Evolutionary conservation across 2,797 vertebrate genomes (phyloP).

Genomic region (Euphonia xanthogaster): DNA sequence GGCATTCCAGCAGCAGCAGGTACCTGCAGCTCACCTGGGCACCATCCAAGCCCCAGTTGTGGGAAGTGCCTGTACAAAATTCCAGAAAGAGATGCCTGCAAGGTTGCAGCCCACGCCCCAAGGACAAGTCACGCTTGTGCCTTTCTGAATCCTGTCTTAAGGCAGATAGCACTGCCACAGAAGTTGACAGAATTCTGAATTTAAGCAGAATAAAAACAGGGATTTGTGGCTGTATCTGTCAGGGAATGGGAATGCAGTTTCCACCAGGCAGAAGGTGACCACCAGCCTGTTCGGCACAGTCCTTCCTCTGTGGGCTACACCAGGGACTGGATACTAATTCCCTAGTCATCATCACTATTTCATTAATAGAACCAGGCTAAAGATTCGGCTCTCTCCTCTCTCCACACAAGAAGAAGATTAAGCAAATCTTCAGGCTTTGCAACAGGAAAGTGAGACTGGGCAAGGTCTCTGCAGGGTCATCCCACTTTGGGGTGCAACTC

Average conservation of each 20-base stretch:
- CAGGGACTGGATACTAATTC: background rate
- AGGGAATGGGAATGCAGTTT: background rate
- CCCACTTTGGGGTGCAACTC: rapidly evolving
- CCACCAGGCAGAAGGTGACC: background rate
- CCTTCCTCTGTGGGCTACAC: background rate
- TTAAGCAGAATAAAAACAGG: background rate
- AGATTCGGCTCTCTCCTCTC: background rate
- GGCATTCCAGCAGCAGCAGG: background rate
- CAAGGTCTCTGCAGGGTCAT: background rate
- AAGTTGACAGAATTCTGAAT: background rate
- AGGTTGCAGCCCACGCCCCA: background rate
- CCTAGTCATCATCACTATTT: background rate
- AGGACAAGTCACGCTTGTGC: background rate
- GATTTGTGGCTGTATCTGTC: background rate
- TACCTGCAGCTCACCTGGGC: background rate
- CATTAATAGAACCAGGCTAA: background rate
- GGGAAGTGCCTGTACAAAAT: background rate
- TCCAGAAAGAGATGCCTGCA: background rate
- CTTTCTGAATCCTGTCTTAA: background rate
- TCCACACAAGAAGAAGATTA: background rate
- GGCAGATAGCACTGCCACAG: background rate
- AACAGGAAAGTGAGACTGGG: rapidly evolving
- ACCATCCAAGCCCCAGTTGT: rapidly evolving
- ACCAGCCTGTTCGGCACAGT: background rate
- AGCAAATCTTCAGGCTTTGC: background rate